Evolutionary conservation across 2,113 vertebrate species (phyloP), one percentile per base, ranked within the genome.

Genomic region (Pelecanoides urinatrix): DNA sequence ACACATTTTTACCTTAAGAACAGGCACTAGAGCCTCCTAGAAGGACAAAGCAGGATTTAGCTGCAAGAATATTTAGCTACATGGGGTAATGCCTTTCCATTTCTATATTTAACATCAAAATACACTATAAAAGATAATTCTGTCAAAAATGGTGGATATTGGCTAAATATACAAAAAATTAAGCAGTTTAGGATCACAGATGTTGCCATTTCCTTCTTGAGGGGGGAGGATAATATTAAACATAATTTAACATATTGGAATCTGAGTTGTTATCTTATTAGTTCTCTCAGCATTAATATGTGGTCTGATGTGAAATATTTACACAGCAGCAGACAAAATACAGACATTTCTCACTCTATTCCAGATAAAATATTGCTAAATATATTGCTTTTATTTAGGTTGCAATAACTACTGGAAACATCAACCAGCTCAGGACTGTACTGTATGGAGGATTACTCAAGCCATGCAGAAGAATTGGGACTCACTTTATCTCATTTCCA

Each of bases 331-430:
- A 75, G 27, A 75, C 55, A 82, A 91, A 93, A 88, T 15, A 66
- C 59, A 90, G 70, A 71, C n/a, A 71, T 68, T 70, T 81, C 42
- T 88, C 14, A 76, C 23, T 73, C 38, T 13, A 3, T 42, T 92
- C 36, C 59, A 70, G 23, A 56, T 91, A 79, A 96, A 94, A 79
- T 94, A 91, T 92, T 95, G 53, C 19, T 88, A 96, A 75, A 92
- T 32, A 38, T 47, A 67, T 32, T 75, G 32, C 19, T 71, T 90
- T 90, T 74, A 78, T 70, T 94, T 90, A 79, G 29, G 17, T 55
- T 90, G 26, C 52, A 79, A 3, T n/a, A 59, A 72, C 56, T 86
- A 42, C 40, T 61, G 40, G 42, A 77, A 36, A 36, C 30, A 58
- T 72, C 47, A 79, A 9, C 6, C 23, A 83, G 30, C 32, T 56